A percentile compares a stretch with the other conserved stretches of the same genome.
phyloP scores from a whole-genome alignment of 2,113 vertebrate species.

The Nycticebus coucang region DNA sequence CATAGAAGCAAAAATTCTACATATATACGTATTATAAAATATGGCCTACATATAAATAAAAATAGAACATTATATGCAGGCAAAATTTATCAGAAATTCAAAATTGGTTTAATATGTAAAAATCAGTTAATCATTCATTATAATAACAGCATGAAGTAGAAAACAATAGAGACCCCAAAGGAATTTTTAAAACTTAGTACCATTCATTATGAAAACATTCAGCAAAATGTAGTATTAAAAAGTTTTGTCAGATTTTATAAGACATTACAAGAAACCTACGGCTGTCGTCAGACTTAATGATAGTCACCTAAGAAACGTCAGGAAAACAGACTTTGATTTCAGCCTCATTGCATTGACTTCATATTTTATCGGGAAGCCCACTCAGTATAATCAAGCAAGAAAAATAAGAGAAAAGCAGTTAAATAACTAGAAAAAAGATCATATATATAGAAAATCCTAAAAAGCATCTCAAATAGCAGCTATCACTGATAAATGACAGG shows the following conservation, averaged over 20 bases:
- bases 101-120: neutral
- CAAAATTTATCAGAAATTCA: neutral
- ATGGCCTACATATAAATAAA: neutral
- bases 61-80: neutral
- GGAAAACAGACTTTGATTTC: neutral
- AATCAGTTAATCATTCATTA: neutral
- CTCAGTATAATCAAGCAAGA: neutral
- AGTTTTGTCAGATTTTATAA: neutral
- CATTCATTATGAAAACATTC: neutral
- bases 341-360: neutral
- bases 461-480: neutral
- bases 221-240: neutral
- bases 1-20: neutral
- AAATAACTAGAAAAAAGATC: neutral
- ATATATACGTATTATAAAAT: neutral
- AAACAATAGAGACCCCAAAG: neutral
- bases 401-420: neutral
- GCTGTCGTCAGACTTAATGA: neutral
- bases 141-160: neutral
- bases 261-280: neutral
- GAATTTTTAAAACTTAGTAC: constrained; percentile 5
- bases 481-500: neutral
- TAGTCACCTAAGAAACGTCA: neutral
- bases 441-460: neutral
- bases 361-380: neutral